Percentiles rank a stretch among this genome's conserved stretches.
Evolutionary conservation across 37 sponge, comb jelly and placozoan genomes (phyloP).

Genomic region (Haliclona indistincta): DNA sequence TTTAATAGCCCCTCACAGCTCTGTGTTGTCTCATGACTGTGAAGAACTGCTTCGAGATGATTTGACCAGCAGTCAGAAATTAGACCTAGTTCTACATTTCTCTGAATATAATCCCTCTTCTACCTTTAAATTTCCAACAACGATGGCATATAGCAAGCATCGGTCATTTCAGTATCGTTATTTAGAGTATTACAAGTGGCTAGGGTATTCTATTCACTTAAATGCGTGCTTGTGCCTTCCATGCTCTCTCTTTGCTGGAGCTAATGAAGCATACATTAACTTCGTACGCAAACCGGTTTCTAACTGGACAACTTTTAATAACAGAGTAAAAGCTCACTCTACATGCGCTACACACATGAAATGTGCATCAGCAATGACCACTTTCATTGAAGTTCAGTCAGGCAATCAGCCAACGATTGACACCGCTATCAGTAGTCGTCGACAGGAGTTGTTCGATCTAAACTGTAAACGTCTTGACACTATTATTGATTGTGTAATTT

Average conservation of each 20-base stretch:
- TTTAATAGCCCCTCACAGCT: not conserved
- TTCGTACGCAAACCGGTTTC: constrained; percentile 28
- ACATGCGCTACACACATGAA: not conserved
- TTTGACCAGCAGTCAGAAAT: not conserved
- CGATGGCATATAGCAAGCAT: constrained; percentile 32
- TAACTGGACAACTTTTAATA: constrained; percentile 41
- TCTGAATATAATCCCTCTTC: not conserved
- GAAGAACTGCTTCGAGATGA: not conserved
- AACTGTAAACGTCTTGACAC: constrained; percentile 11
- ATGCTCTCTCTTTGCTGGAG: constrained; percentile 35
- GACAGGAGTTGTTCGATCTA: not conserved
- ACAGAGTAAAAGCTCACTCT: constrained; percentile 28
- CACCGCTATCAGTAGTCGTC: not conserved
- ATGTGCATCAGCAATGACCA: not conserved
- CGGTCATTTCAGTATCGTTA: constrained; percentile 56
- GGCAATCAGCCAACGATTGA: constrained; percentile 9
- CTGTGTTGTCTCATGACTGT: not conserved
- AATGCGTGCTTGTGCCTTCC: constrained; percentile 52
- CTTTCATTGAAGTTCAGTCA: constrained; percentile 12
- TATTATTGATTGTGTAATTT: not conserved
- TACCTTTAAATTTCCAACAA: constrained; percentile 25
- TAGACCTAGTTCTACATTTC: not conserved
- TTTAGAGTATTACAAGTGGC: constrained; percentile 52
- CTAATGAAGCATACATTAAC: not conserved
- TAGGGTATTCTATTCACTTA: constrained; percentile 31